Percentiles rank a stretch among this genome's conserved stretches.
Evolutionary conservation across 2,888 invertebrate genomes (phyloP).

Genomic region (Miltochrista miniata): DNA sequence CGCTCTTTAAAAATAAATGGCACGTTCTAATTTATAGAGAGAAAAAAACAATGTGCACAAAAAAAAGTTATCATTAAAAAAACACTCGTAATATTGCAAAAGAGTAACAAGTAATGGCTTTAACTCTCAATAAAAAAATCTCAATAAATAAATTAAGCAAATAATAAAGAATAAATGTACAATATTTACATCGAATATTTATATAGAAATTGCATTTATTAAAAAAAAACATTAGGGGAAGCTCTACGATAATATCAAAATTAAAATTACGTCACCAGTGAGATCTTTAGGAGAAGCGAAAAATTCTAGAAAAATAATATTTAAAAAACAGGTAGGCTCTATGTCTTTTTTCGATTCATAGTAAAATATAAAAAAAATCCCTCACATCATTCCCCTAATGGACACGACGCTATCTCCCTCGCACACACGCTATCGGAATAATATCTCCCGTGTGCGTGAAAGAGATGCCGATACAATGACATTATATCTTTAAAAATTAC

Average conservation of each 20-base stretch:
- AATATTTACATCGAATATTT: conserved; percentile 81
- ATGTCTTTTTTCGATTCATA: conserved; percentile 78
- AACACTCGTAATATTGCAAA: conserved; percentile 51
- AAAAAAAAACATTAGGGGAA: conserved; percentile 41
- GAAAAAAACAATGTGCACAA: conserved; percentile 36
- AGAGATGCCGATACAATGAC: conserved; percentile 64
- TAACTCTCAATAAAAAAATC: conserved; percentile 69
- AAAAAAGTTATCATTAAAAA: conserved; percentile 45
- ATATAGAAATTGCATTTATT: conserved; percentile 55
- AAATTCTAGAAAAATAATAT: conserved; percentile 64
- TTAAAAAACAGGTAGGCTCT: conserved; percentile 67
- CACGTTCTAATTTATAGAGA: conserved; percentile 56
- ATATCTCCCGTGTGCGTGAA: conserved; percentile 37
- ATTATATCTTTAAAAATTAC: conserved; percentile 79
- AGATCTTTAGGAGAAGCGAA: conserved; percentile 67
- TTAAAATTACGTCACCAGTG: conserved; percentile 43
- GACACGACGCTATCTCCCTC: conserved; percentile 65
- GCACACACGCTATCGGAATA: conserved; percentile 37
- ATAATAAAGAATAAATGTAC: conserved; percentile 72
- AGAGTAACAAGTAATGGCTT: conserved; percentile 68
- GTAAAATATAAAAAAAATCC: conserved; percentile 81
- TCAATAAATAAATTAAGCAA: conserved; percentile 79
- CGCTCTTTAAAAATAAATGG: conserved; percentile 63
- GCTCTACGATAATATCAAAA: conserved; percentile 40
- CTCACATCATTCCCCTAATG: conserved; percentile 78